A percentile compares a stretch with the other conserved stretches of the same genome.
These are phyloP conservation scores for Hydrozoanthus gracilis DNA, from an alignment of 92 coral and sea anemone genomes.

Conservation along the genomic window DNA sequence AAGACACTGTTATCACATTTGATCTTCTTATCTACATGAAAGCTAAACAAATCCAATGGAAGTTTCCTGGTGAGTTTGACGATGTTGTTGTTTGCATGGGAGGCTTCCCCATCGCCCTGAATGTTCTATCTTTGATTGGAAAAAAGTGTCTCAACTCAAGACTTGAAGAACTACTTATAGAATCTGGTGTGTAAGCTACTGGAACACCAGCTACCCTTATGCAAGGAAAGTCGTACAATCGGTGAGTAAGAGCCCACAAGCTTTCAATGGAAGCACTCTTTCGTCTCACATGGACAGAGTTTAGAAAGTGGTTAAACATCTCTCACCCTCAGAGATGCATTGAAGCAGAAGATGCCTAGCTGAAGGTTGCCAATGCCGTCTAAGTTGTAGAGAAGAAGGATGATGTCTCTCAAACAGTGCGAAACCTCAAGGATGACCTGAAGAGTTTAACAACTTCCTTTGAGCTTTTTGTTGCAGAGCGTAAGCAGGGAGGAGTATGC, in stretches of 20 bases:
- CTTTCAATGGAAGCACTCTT: constrained; percentile 58
- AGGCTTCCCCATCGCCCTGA: constrained; percentile 71
- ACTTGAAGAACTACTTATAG: constrained; percentile 68
- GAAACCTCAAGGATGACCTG: constrained; percentile 21
- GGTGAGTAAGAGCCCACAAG: constrained; percentile 58
- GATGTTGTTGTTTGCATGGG: constrained; percentile 69
- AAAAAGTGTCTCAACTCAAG: constrained; percentile 56
- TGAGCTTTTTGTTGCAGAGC: constrained; percentile 19
- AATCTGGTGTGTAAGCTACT: constrained; percentile 67
- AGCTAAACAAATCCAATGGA: constrained; percentile 71
- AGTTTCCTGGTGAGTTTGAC: constrained; percentile 53
- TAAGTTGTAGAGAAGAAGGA: constrained; percentile 1
- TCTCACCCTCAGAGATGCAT: constrained; percentile 7
- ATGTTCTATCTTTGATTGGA: constrained; percentile 52
- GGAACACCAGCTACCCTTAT: constrained; percentile 55
- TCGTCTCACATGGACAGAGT: constrained; percentile 56
- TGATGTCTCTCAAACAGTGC: constrained; percentile 22
- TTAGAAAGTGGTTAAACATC: constrained; percentile 25
- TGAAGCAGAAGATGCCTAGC: background rate
- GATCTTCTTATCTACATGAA: constrained; percentile 62
- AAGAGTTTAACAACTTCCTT: constrained; percentile 1
- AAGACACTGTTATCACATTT: constrained; percentile 56
- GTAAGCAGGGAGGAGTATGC: constrained; percentile 56
- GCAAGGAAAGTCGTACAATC: constrained; percentile 64
- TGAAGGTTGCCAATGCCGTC: constrained; percentile 10